These are phyloP conservation scores for Drosophila infuscata DNA, from an alignment of 2,888 invertebrate genomes.

Conservation along the genomic window DNA sequence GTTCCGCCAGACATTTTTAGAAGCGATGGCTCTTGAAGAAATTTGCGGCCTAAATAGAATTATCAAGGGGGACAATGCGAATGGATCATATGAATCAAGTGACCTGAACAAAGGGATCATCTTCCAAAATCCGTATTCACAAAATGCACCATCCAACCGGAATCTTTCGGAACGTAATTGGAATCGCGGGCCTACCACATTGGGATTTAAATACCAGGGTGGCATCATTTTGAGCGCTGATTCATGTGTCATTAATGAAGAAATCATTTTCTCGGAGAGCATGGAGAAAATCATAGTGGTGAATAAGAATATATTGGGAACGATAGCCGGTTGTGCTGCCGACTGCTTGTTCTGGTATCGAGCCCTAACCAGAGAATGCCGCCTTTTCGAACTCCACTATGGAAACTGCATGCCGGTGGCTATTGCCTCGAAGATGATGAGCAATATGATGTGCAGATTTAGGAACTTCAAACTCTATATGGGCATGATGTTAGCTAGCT, in stretches of 20 bases:
- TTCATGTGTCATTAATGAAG: not conserved
- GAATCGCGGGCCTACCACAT: not conserved
- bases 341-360: slow-evolving; percentile 6
- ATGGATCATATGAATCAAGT: not conserved
- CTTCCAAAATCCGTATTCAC: not conserved
- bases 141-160: not conserved
- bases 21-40: not conserved
- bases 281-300: slow-evolving; percentile 1
- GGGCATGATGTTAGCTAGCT: slow-evolving; percentile 11
- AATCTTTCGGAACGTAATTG: not conserved
- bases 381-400: slow-evolving; percentile 1
- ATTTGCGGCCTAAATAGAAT: not conserved
- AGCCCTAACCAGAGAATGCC: slow-evolving; percentile 1
- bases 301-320: slow-evolving; percentile 5
- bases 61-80: not conserved
- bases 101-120: not conserved
- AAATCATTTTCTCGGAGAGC: no score
- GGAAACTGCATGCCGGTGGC: not conserved
- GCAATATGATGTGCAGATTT: slow-evolving; percentile 6
- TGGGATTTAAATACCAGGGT: slow-evolving; percentile 8
- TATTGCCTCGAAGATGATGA: slow-evolving; percentile 3
- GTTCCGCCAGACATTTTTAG: no score
- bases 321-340: not conserved
- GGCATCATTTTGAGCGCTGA: slow-evolving; percentile 6
- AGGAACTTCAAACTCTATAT: not conserved